Percentiles rank a stretch among this genome's conserved stretches.
These are phyloP conservation scores for Eonycteris spelaea DNA, from an alignment of 2,113 vertebrate genomes.

Conservation along the genomic window DNA sequence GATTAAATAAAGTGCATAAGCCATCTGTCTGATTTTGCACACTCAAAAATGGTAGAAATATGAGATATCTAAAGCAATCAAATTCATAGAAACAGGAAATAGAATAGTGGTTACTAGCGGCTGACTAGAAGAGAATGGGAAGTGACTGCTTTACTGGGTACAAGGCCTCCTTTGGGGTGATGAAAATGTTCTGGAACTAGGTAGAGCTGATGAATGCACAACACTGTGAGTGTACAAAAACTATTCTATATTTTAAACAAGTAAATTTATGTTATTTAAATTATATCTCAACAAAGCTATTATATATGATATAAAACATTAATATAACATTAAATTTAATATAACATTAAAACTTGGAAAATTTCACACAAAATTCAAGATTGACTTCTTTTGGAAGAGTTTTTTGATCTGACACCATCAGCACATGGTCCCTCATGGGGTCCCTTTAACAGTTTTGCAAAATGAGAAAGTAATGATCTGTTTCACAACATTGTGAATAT, in stretches of 20 bases:
- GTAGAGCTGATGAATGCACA: not conserved
- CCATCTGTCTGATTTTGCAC: not conserved
- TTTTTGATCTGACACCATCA: not conserved
- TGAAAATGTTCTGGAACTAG: not conserved
- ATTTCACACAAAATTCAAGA: not conserved
- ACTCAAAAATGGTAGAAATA: not conserved
- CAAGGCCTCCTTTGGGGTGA: not conserved
- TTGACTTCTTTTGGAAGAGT: not conserved
- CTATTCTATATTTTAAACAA: not conserved
- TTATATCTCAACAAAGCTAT: not conserved
- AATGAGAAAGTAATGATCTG: no score
- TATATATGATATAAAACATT: not conserved
- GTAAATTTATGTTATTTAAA: not conserved
- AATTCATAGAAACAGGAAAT: not conserved
- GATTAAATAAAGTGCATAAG: not conserved
- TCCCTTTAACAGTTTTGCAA: not conserved
- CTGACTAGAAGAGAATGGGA: not conserved
- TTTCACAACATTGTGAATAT: no score
- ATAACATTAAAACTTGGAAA: not conserved
- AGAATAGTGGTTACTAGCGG: not conserved
- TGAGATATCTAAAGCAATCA: not conserved
- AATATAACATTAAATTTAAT: no score
- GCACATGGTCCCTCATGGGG: not conserved
- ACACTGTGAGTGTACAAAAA: not conserved
- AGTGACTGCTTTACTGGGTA: not conserved